Base-by-base conservation (phyloP, 2,888 invertebrate species). In the Catocala nupta region DNA sequence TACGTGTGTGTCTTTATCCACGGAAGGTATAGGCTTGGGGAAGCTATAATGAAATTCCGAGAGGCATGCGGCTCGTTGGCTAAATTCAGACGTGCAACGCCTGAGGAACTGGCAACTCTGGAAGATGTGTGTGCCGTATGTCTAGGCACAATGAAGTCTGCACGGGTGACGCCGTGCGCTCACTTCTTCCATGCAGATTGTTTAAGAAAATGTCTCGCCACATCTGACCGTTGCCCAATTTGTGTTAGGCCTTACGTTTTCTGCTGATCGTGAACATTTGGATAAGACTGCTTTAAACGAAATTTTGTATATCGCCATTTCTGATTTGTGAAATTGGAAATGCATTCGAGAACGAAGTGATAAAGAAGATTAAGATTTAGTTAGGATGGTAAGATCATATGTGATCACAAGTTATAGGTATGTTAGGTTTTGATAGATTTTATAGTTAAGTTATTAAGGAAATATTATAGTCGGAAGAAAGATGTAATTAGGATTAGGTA, bases 101-200 rank as follows among this genome's bases (percentile, higher is more conserved):
- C 84, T 0, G 95, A 96, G 9, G 97, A 97, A 81, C 94, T 97
- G 45, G 92, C 94, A 10, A 95, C 95, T 49, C 95, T 96, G 63
- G 97, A 97, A 77, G 97, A 97, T 77, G 96, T 97, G 0, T 97
- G 97, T 83, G 96, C 97, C 0, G 96, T 97, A 5, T 97, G 97
- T 79, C 92, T 97, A 44, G 96, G 95, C 68, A 83, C 91, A 1
- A 97, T 97, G 97, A 91, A 91, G 56, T 95, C 96, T 7, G 97
- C 97, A 0, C 93, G 97, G 45, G 95, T 97, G 9, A 97, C 97
- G 0, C 97, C 97, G 0, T 97, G 97, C 82, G 96, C 96, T 55
- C 97, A 97, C 83, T 95, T 96, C 83, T 97, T 97, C 88, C 97
- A 97, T 82, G 96, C 96, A 0, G 96, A 96, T 83, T 97, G 97